A percentile compares a stretch with the other conserved stretches of the same genome.
Conservation (phyloP, 2,797 vertebrate species). For the Ispidina picta region DNA sequence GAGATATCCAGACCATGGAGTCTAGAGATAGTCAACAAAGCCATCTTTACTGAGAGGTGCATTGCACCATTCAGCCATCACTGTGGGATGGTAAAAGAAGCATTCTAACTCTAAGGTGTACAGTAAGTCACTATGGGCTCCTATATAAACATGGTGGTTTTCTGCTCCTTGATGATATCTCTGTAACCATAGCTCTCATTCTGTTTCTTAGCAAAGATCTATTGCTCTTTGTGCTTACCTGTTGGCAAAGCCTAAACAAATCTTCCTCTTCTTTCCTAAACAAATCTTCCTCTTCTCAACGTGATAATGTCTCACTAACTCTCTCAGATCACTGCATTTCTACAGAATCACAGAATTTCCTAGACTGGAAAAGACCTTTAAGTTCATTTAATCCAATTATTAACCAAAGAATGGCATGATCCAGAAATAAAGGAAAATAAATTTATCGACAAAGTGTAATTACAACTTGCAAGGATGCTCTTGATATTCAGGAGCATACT, state of each 20-base stretch:
- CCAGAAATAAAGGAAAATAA: slow-evolving; percentile 7
- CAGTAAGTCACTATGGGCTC: background rate
- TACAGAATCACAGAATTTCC: no score
- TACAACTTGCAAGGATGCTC: background rate
- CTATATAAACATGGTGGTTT: background rate
- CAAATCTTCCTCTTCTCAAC: background rate
- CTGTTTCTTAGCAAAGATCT: background rate
- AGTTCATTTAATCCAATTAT: no score
- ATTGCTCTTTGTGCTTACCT: background rate
- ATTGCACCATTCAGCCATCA: background rate
- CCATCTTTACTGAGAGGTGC: background rate
- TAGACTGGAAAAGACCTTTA: no score
- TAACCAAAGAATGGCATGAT: background rate
- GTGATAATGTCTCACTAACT: background rate
- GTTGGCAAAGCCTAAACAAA: background rate
- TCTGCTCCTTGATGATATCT: background rate
- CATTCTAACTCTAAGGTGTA: background rate
- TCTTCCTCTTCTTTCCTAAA: background rate
- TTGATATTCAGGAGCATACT: background rate
- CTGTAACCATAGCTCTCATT: background rate
- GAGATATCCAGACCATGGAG: background rate
- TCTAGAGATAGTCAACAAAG: background rate
- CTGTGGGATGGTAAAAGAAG: background rate
- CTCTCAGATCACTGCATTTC: background rate
- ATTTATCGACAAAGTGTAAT: background rate